Conservation (phyloP, 2,797 vertebrate genomes). For the Notolepis coatsorum region DNA sequence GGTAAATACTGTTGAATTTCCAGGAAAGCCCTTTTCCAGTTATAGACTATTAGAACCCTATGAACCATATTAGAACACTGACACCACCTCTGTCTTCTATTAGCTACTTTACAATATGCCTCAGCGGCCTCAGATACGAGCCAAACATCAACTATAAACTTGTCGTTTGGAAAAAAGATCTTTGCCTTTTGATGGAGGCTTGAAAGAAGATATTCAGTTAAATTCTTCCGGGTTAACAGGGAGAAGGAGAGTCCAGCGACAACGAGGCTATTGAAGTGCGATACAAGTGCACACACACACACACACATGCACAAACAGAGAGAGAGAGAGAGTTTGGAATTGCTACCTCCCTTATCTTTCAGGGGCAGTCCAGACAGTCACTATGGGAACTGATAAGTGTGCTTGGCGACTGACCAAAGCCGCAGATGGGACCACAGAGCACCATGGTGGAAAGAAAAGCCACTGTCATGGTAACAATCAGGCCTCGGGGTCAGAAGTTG, state of each 20-base stretch:
- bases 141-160: too few species aligned
- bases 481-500: constrained; percentile 1
- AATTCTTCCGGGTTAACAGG: too few species aligned
- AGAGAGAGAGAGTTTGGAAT: background rate
- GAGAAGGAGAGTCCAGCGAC: too few species aligned
- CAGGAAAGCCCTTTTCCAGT: constrained; percentile 53
- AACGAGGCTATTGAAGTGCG: too few species aligned
- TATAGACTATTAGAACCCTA: too few species aligned
- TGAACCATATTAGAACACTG: too few species aligned
- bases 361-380: constrained; percentile 3
- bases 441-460: constrained; percentile 14
- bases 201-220: too few species aligned
- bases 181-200: too few species aligned
- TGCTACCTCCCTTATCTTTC: constrained; percentile 15
- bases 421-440: constrained; percentile 23
- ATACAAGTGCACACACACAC: background rate
- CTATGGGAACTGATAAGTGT: constrained; percentile 42
- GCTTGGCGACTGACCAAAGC: constrained; percentile 25
- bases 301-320: background rate
- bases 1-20: constrained; percentile 53
- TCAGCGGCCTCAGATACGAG: too few species aligned
- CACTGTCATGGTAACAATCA: background rate
- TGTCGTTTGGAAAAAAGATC: too few species aligned
- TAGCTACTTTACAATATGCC: too few species aligned
- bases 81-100: too few species aligned